Percentiles rank a stretch among this genome's conserved stretches.
These are phyloP conservation scores for Diplodus sargus DNA, from an alignment of 2,797 vertebrate genomes.

Conservation along the genomic window DNA sequence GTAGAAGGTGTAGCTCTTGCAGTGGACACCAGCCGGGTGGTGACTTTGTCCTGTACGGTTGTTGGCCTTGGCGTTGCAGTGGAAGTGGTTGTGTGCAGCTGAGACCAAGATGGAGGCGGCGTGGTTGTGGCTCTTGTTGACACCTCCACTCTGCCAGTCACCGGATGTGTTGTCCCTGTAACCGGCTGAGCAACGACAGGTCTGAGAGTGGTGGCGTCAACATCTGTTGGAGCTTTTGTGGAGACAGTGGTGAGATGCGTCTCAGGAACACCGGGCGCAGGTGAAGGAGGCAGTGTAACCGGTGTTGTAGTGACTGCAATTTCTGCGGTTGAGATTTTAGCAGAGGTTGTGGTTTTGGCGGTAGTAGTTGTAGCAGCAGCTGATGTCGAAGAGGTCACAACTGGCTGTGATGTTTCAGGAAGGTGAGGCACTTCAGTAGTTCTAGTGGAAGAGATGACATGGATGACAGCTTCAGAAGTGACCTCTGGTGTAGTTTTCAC, in stretches of 20 bases:
- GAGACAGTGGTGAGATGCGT: slow-evolving; percentile 49
- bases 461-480: slow-evolving; percentile 50
- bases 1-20: slow-evolving; percentile 43
- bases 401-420: slow-evolving; percentile 44
- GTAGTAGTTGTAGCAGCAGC: slow-evolving; percentile 34
- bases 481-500: slow-evolving; percentile 55
- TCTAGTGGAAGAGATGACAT: slow-evolving; percentile 52
- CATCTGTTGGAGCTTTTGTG: slow-evolving; percentile 38
- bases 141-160: slow-evolving; percentile 64
- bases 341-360: slow-evolving; percentile 45
- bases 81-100: slow-evolving; percentile 49
- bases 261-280: slow-evolving; percentile 41
- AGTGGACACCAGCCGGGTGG: slow-evolving; percentile 67
- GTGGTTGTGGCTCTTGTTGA: slow-evolving; percentile 57
- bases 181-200: slow-evolving; percentile 46
- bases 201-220: slow-evolving; percentile 57
- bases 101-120: slow-evolving; percentile 31
- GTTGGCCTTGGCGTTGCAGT: slow-evolving; percentile 39
- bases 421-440: slow-evolving; percentile 44
- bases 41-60: slow-evolving; percentile 63
- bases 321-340: slow-evolving; percentile 50
- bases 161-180: slow-evolving; percentile 57
- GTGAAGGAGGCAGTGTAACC: slow-evolving; percentile 33
- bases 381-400: slow-evolving; percentile 49
- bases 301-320: slow-evolving; percentile 48